Conservation (phyloP, 2,888 invertebrate species). For the Gnatocerus cornutus region DNA sequence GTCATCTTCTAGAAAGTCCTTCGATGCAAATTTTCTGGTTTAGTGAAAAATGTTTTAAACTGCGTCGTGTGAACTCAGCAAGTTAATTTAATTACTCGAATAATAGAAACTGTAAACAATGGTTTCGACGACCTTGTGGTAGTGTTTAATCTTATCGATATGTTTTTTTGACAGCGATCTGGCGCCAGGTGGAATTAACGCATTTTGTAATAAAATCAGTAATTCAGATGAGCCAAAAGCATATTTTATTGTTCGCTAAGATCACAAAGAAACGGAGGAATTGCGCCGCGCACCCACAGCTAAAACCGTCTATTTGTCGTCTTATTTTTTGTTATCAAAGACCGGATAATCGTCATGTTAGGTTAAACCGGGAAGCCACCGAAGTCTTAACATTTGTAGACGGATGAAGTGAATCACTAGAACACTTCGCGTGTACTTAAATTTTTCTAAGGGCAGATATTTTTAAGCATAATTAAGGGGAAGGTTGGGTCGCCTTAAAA, state of each 20-base stretch:
- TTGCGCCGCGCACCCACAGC: conserved; percentile 27
- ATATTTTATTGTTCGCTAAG: neutral
- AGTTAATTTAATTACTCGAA: conserved; percentile 1
- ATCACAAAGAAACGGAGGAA: neutral
- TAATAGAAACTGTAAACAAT: neutral
- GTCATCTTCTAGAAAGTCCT: no score
- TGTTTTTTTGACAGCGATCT: conserved; percentile 21
- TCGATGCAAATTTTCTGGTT: no score
- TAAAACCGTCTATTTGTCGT: neutral
- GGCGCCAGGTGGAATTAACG: conserved; percentile 33
- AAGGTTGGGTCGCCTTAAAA: conserved; percentile 24
- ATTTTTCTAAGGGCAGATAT: conserved; percentile 1
- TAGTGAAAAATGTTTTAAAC: no score
- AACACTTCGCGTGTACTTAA: conserved; percentile 9
- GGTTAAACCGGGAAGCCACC: conserved; percentile 23
- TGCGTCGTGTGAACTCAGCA: no score
- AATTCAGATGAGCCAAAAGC: conserved; percentile 14
- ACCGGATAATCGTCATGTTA: conserved; percentile 1
- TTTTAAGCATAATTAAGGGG: conserved; percentile 41
- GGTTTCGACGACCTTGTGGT: neutral
- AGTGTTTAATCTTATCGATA: conserved; percentile 33
- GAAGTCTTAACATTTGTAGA: conserved; percentile 22
- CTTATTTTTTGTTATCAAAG: no score
- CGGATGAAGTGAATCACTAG: conserved; percentile 38
- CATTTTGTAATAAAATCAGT: conserved; percentile 7